Evolutionary conservation across 2,113 vertebrate species (phyloP).

Genomic region (Pontoporia blainvillei): DNA sequence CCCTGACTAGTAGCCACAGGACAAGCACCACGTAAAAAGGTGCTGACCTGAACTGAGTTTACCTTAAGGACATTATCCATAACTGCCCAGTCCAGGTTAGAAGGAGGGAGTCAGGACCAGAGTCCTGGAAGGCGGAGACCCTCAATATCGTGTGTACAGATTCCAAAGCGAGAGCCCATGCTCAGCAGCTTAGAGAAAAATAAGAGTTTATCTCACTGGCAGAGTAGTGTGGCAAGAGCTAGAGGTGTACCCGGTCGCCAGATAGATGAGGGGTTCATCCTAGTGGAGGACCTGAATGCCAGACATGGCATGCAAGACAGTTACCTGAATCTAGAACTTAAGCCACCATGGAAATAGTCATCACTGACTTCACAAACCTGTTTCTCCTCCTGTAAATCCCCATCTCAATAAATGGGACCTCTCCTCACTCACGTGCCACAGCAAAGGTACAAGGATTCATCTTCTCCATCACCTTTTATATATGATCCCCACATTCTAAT

Average conservation of each 20-base stretch:
- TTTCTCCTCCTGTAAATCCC: background rate
- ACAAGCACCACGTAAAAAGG: background rate
- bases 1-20: background rate
- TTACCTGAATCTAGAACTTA: background rate
- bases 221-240: background rate
- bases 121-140: background rate
- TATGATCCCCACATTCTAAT: background rate
- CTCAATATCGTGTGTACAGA: background rate
- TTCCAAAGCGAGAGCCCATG: background rate
- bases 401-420: background rate
- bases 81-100: background rate
- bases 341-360: background rate
- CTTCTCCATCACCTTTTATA: background rate
- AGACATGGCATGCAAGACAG: background rate
- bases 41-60: background rate
- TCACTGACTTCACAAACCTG: background rate
- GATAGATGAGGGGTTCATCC: background rate
- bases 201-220: background rate
- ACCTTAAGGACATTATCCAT: background rate
- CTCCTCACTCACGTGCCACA: background rate
- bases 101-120: background rate
- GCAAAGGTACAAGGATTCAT: background rate
- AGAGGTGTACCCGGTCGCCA: background rate
- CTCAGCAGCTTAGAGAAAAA: background rate
- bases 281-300: background rate